These are phyloP conservation scores for Phalacrocorax brasilianus DNA, from an alignment of 2,113 vertebrate genomes.

Conservation along the genomic window DNA sequence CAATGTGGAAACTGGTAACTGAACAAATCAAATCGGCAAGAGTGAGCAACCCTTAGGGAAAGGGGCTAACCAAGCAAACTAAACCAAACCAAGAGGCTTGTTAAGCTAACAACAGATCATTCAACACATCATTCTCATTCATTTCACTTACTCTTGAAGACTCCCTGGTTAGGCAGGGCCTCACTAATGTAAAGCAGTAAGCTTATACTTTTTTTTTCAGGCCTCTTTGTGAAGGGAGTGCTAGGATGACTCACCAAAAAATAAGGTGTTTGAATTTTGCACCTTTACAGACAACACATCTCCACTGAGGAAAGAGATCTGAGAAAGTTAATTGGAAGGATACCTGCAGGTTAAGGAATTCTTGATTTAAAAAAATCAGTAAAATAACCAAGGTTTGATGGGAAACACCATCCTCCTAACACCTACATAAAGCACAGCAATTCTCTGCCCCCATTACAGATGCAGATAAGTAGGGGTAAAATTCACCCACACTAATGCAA, in stretches of 20 bases:
- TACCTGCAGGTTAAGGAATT: not conserved
- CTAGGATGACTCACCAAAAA: not conserved
- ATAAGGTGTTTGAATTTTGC: not conserved
- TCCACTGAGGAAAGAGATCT: not conserved
- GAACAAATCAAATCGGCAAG: not conserved
- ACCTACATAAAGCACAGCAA: not conserved
- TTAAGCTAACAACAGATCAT: not conserved
- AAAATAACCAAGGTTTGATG: not conserved
- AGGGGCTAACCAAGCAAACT: not conserved
- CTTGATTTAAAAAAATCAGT: not conserved
- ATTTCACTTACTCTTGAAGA: not conserved
- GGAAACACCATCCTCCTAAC: not conserved
- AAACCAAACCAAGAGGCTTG: not conserved
- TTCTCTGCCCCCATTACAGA: not conserved
- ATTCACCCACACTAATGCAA: not conserved
- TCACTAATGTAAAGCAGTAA: not conserved
- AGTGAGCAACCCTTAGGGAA: not conserved
- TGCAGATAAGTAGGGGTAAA: not conserved
- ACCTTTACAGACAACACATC: not conserved
- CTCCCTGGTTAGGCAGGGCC: not conserved
- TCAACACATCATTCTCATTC: not conserved
- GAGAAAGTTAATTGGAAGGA: not conserved
- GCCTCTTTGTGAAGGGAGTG: not conserved
- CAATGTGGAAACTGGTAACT: not conserved
- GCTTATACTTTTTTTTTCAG: no score